These are phyloP conservation scores for Naja naja DNA, from an alignment of 2,113 vertebrate genomes.

Conservation along the genomic window DNA sequence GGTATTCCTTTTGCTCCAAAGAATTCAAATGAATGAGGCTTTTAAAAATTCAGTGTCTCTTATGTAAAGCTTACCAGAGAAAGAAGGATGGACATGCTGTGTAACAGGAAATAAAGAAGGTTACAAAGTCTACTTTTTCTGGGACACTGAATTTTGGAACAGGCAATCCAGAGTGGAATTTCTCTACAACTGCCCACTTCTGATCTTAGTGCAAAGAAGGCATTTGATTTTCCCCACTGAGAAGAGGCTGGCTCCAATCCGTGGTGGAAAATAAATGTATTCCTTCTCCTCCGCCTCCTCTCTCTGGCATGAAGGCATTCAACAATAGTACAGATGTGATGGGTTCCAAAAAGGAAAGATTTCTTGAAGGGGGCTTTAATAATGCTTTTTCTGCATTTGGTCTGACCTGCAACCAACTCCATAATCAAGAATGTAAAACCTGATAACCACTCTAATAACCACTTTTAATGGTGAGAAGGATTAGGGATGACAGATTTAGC, in stretches of 20 bases:
- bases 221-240: not conserved
- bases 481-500: not conserved
- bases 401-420: not conserved
- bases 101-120: not conserved
- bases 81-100: not conserved
- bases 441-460: not conserved
- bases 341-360: not conserved
- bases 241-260: not conserved
- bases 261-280: constrained; percentile 10
- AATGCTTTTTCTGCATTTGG: not conserved
- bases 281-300: not conserved
- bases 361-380: not conserved
- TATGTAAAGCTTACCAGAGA: not conserved
- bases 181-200: constrained; percentile 15
- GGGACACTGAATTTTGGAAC: not conserved
- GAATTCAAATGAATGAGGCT: not conserved
- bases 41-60: constrained; percentile 26
- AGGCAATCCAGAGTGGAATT: not conserved
- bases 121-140: not conserved
- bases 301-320: not conserved
- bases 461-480: not conserved
- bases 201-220: constrained; percentile 7
- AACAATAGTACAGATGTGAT: too few relatives aligned
- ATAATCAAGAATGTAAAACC: not conserved
- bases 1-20: constrained; percentile 5